These are phyloP conservation scores for Pocillopora damicornis DNA, from an alignment of 64 coral and sea anemone genomes.

Conservation along the genomic window DNA sequence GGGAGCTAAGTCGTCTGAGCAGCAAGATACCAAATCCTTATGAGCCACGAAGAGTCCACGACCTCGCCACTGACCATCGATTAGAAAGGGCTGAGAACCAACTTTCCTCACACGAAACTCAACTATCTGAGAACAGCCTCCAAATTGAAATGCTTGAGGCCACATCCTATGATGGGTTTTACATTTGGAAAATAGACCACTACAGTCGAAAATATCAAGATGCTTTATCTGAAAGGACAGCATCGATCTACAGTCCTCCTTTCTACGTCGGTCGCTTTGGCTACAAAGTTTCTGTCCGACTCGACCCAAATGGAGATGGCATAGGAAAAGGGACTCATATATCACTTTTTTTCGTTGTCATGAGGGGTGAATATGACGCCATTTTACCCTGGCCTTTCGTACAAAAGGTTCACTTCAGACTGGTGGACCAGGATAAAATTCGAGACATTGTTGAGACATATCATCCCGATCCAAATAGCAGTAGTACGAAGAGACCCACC, in stretches of 20 bases:
- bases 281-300: constrained; percentile 56
- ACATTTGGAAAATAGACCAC: constrained; percentile 57
- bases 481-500: constrained; percentile 34
- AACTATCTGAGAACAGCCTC: constrained; percentile 40
- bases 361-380: constrained; percentile 53
- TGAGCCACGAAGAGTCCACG: too few relatives aligned
- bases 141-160: constrained; percentile 40
- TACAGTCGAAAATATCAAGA: constrained; percentile 32
- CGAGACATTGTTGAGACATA: constrained; percentile 44
- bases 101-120: constrained; percentile 38
- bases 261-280: constrained; percentile 59
- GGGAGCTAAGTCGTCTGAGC: not conserved
- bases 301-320: constrained; percentile 56
- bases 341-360: constrained; percentile 54
- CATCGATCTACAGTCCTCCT: constrained; percentile 50
- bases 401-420: constrained; percentile 57
- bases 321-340: constrained; percentile 51
- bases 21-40: too few relatives aligned
- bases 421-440: constrained; percentile 37
- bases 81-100: constrained; percentile 35
- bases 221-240: constrained; percentile 27
- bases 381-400: constrained; percentile 55
- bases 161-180: constrained; percentile 45
- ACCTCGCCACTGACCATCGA: constrained; percentile 4
- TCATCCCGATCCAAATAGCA: constrained; percentile 50